Base-by-base conservation (phyloP, 1,140 invertebrate genomes). In the Lordiphosa clarofinis region DNA sequence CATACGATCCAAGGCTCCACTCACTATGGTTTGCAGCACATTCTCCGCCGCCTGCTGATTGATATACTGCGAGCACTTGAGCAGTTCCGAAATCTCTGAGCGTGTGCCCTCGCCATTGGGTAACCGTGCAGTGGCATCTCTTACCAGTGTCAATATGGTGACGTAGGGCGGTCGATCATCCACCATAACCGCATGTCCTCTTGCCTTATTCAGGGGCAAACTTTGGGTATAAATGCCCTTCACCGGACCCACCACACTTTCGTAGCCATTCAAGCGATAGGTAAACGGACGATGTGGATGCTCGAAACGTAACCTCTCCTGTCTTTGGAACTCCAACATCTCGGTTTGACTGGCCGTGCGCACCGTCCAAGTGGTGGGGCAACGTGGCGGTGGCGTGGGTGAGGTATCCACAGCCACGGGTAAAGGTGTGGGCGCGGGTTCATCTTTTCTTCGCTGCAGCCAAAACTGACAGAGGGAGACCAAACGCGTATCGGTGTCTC, bases 41-140 rank as follows among this genome's bases (percentile, higher is more conserved):
- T 90, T 93, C 59, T 95, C 94, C 35, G 93, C 92, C 28, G 94
- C 93, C 40, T 93, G 93, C 33, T 92, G 92, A 13, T 93, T 92
- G 24, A 98, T 91, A 72, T 96, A 98, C 75, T 97, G 95, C 0
- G 96, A 97, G 24, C 87, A 89, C 39, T 89, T 89, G 0, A 89
- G 42, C 12, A 89, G 48, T 53, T 89, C 88, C 2, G 88, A 89
- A 3, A 98, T 97, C 75, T 98, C 96, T 4, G 94, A 93, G 21
- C 96, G 90, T 0, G 97, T 97, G 15, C 97, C 97, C 90, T 98
- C 96, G 0, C 97, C 97, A 89, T 96, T 98, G 0, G 97, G 97
- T 55, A 99, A 90, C 39, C 97, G 90, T 0, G 97, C 96, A 0
- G 96, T 95, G 3, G 97, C 96, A 91, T 99, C 97, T 37, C 97